Conservation (phyloP, 64 coral and sea anemone genomes). For the Anthopleura sola region DNA sequence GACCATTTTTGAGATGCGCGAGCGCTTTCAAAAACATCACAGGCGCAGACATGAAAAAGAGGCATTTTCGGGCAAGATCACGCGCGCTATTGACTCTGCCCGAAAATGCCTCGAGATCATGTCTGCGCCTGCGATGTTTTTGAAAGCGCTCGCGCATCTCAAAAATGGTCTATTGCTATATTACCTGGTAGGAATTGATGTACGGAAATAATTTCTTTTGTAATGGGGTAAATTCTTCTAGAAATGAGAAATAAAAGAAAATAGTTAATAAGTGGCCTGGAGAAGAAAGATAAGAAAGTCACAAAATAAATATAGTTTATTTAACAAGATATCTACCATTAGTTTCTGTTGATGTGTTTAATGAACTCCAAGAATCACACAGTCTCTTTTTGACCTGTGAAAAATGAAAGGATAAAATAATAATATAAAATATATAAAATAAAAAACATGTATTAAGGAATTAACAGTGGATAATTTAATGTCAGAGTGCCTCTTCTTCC, state of each 20-base stretch:
- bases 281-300: background rate
- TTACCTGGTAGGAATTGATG: constrained; percentile 76
- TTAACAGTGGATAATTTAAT: no score
- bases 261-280: background rate
- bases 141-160: no score
- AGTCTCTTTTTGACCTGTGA: constrained; percentile 59
- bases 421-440: background rate
- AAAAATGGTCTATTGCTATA: no score
- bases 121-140: no score
- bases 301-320: background rate
- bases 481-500: no score
- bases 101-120: no score
- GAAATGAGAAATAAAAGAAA: background rate
- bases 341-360: constrained; percentile 4
- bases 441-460: no score
- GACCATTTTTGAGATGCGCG: no score
- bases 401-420: background rate
- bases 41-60: no score
- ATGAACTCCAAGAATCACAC: constrained; percentile 35
- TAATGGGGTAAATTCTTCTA: constrained; percentile 52
- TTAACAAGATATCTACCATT: constrained; percentile 1
- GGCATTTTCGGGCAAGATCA: no score
- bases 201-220: constrained; percentile 62
- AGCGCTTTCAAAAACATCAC: no score
- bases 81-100: no score